Conservation (phyloP, 2,888 invertebrate species). For the Aphodius granarius region DNA sequence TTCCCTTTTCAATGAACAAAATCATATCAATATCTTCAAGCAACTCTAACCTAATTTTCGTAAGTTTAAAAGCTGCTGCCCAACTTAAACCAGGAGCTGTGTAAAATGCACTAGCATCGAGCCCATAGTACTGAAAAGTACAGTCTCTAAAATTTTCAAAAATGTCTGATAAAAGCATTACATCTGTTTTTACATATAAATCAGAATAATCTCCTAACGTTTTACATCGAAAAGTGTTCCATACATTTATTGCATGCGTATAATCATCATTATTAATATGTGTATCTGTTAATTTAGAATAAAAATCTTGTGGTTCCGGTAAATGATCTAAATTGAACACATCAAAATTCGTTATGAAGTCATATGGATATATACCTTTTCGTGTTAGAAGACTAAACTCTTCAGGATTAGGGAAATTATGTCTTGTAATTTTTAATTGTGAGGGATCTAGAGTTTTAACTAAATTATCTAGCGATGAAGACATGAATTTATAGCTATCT, state of each 20-base stretch:
- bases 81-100: conserved; percentile 19
- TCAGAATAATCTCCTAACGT: conserved; percentile 42
- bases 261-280: conserved; percentile 38
- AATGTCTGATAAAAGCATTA: conserved; percentile 35
- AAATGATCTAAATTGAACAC: conserved; percentile 31
- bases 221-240: conserved; percentile 38
- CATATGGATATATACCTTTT: conserved; percentile 40
- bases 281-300: conserved; percentile 30
- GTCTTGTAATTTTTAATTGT: too few species aligned
- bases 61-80: too few species aligned
- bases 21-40: too few species aligned
- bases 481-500: too few species aligned
- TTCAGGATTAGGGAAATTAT: too few species aligned
- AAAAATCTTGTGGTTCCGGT: conserved; percentile 35
- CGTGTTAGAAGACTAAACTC: conserved; percentile 14
- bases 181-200: background rate
- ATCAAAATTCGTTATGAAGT: conserved; percentile 10
- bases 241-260: conserved; percentile 40
- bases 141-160: conserved; percentile 26
- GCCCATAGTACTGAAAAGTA: background rate
- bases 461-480: too few species aligned
- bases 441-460: too few species aligned
- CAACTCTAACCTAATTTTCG: too few species aligned
- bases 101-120: conserved; percentile 25
- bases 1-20: too few species aligned